phyloP scores from a whole-genome alignment of 2,888 invertebrate species.

The Invenusta paracnida region DNA sequence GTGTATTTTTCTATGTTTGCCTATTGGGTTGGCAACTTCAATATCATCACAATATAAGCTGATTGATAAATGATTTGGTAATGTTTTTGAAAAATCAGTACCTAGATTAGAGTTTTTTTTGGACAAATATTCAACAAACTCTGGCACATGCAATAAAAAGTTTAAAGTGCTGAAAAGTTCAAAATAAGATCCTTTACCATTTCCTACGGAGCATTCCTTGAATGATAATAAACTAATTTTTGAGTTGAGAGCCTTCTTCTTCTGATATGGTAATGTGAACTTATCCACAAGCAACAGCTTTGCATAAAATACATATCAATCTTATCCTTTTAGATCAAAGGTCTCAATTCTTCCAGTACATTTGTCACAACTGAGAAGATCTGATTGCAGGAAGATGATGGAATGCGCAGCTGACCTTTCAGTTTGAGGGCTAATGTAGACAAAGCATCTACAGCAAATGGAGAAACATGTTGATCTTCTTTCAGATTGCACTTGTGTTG shows the following conservation, averaged over 20 bases:
- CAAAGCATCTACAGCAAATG: background rate
- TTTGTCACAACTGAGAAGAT: background rate
- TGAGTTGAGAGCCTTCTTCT: background rate
- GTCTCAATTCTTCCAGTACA: background rate
- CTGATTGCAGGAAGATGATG: background rate
- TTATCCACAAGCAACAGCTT: background rate
- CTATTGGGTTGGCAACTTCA: background rate
- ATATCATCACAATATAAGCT: constrained; percentile 5
- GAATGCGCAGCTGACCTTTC: background rate
- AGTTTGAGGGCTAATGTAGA: background rate
- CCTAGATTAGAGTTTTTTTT: background rate
- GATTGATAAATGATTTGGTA: background rate
- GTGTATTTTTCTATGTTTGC: background rate
- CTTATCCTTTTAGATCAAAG: background rate
- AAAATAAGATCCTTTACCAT: background rate
- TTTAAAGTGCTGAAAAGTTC: background rate
- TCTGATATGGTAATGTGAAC: background rate
- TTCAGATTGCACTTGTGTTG: too few species aligned
- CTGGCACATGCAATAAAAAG: background rate
- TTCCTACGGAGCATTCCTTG: background rate
- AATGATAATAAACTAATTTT: background rate
- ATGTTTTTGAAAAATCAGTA: background rate
- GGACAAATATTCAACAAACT: background rate
- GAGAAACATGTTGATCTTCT: too few species aligned
- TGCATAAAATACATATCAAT: background rate